These are phyloP conservation scores for Intellagama lesueurii DNA, from an alignment of 2,797 vertebrate genomes.

Conservation along the genomic window DNA sequence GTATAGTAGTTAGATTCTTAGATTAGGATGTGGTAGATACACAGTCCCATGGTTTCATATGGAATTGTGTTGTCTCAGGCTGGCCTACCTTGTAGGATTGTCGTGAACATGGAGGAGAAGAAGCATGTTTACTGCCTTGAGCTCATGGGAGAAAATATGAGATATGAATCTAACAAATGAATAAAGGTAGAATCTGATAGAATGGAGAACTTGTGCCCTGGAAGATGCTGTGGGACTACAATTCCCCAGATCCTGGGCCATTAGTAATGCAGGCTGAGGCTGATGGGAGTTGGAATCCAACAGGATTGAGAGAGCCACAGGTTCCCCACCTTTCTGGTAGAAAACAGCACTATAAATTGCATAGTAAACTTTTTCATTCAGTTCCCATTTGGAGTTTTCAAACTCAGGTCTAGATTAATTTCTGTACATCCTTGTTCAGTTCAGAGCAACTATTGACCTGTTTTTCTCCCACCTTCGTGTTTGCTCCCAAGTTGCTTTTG, in stretches of 20 bases:
- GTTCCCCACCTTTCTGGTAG: not conserved
- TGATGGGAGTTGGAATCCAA: not conserved
- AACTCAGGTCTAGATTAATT: not conserved
- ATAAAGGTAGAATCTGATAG: not conserved
- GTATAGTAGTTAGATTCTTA: not conserved
- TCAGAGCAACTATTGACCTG: not conserved
- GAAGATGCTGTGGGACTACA: not conserved
- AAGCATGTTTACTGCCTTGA: not conserved
- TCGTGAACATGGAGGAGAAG: not conserved
- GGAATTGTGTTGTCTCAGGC: no score
- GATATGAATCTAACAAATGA: not conserved
- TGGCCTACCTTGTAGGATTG: not conserved
- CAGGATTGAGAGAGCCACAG: not conserved
- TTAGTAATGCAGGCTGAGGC: not conserved
- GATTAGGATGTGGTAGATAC: not conserved
- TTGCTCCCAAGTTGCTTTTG: constrained; percentile 23
- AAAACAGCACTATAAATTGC: not conserved
- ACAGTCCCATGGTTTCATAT: not conserved
- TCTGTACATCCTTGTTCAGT: not conserved
- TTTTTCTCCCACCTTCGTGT: not conserved
- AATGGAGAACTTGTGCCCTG: no score
- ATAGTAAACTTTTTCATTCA: not conserved
- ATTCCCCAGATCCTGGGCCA: not conserved
- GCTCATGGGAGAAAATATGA: not conserved
- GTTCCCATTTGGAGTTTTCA: not conserved